These are phyloP conservation scores for Microchirus variegatus DNA, from an alignment of 2,797 vertebrate species.

Conservation along the genomic window DNA sequence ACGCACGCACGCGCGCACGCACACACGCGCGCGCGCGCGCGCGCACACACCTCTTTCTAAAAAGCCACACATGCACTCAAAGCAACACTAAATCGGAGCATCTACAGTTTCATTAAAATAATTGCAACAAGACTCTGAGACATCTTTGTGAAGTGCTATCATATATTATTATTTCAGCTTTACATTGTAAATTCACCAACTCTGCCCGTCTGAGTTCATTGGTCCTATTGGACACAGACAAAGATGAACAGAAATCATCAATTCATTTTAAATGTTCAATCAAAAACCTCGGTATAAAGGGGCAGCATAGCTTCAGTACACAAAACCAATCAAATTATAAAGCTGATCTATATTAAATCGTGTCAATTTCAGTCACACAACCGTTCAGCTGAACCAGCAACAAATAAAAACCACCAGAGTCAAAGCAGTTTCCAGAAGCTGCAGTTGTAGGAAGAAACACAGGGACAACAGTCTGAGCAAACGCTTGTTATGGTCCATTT, in stretches of 20 bases:
- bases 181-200: constrained; percentile 20
- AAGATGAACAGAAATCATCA: constrained; percentile 22
- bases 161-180: constrained; percentile 10
- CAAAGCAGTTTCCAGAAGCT: constrained; percentile 37
- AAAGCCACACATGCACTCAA: neutral
- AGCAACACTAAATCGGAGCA: constrained; percentile 30
- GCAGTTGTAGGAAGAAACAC: constrained; percentile 15
- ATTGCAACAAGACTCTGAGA: constrained; percentile 31
- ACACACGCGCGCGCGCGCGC: constrained; percentile 4
- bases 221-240: too few species aligned
- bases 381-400: constrained; percentile 42
- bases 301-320: constrained; percentile 14
- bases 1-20: constrained; percentile 6
- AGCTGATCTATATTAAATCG: constrained; percentile 11
- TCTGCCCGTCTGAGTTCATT: constrained; percentile 30
- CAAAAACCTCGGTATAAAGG: constrained; percentile 5
- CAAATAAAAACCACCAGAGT: constrained; percentile 18
- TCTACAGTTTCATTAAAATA: constrained; percentile 41
- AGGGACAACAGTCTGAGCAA: constrained; percentile 13
- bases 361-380: constrained; percentile 27
- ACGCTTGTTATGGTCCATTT: constrained; percentile 9
- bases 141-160: constrained; percentile 14
- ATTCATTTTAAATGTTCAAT: constrained; percentile 25
- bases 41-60: neutral
- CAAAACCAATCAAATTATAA: constrained; percentile 33